A percentile compares a stretch with the other conserved stretches of the same genome.
Evolutionary conservation across 2,113 vertebrate genomes (phyloP).

Genomic region (Stictonetta naevosa): DNA sequence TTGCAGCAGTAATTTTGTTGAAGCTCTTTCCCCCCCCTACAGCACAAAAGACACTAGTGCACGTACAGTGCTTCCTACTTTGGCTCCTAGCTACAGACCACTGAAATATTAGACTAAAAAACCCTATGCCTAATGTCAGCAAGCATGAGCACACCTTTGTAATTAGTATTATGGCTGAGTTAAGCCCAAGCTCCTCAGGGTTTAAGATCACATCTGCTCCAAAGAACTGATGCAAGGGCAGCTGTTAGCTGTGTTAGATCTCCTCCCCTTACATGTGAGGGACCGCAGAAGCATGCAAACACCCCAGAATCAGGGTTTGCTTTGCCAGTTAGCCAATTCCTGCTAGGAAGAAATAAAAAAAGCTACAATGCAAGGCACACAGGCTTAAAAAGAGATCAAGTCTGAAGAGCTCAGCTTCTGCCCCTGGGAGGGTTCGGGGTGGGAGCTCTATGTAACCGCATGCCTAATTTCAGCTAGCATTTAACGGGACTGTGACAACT

Average conservation of each 20-base stretch:
- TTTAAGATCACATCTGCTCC: not conserved
- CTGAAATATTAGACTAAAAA: not conserved
- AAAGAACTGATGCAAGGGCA: not conserved
- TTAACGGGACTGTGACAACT: not conserved
- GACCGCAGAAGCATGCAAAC: not conserved
- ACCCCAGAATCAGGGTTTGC: not conserved
- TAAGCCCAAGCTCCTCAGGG: not conserved
- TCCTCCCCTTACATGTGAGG: not conserved
- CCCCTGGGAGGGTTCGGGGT: fast-evolving
- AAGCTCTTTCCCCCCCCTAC: not conserved
- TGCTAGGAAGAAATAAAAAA: not conserved
- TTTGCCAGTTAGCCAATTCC: not conserved
- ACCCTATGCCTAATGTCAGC: not conserved
- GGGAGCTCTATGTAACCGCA: not conserved
- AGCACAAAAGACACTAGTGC: fast-evolving
- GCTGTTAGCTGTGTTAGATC: not conserved
- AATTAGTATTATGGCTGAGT: not conserved
- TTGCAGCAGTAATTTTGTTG: not conserved
- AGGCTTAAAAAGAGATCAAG: not conserved
- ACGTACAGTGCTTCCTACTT: not conserved
- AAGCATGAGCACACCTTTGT: not conserved
- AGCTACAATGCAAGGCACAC: not conserved
- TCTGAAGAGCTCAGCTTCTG: not conserved
- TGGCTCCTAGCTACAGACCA: not conserved
- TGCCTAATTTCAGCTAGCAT: not conserved